Base-by-base conservation (phyloP, 1,140 invertebrate species). In the Atta colombica region DNA sequence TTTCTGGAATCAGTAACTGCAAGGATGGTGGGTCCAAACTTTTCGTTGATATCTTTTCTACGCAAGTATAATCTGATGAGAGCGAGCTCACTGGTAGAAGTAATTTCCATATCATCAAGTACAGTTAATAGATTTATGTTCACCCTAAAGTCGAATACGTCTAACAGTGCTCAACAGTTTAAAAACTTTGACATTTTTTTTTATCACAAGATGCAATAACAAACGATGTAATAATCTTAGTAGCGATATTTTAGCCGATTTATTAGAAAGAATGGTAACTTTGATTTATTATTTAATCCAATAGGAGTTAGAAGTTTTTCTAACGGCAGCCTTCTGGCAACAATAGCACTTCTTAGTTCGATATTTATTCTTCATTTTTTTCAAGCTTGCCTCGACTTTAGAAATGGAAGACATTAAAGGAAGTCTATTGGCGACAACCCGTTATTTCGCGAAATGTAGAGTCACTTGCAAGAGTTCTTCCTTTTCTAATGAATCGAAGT, bases 381-480 rank as follows among this genome's bases (percentile, higher is more conserved):
- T 53, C 18, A 88, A 31, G 0, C 7, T 35, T 25, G 39, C 49
- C 55, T 87, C 61, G 39, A 71, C 25, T 21, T 53, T 77, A 6
- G 16, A 65, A 12, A 88, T 88, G 4, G 39, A 16, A 28, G 1
- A 66, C 25, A 53, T 60, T 8, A 88, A 10, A 39, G 55, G 7
- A 16, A 14, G n/a, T 1, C 49, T 87, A 25, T 28, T 7, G 0
- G 18, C 21, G 3, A 88, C 39, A 0, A 10, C 8, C 0, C 71
- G 51, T 63, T 69, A 28, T 69, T 55, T 69, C 1, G 53, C 45
- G 8, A 51, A 16, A 8, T 55, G 8, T 12, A 88, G 55, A 58
- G 87, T 88, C 4, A 65, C 31, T 4, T 55, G 18, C 16, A 88
- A n/a, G 10, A 88, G 14, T 25, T 88, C 65, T 2, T 77, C 31